phyloP scores from a whole-genome alignment of 2,113 vertebrate genomes.

The Nannospalax galili region DNA sequence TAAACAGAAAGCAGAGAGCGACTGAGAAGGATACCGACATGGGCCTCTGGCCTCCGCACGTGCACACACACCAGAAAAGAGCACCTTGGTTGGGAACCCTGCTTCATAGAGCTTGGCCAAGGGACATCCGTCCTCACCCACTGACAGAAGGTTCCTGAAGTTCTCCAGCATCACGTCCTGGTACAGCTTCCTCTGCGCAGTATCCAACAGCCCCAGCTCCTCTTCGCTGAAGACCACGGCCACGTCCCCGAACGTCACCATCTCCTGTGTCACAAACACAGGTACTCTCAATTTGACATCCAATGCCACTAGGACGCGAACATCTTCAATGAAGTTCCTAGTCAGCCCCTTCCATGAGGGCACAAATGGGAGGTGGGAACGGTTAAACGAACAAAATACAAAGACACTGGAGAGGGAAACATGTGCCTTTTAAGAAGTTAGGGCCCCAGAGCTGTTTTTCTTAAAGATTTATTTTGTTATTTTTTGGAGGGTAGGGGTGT shows the following conservation, averaged over 20 bases:
- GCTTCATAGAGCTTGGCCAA: neutral
- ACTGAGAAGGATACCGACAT: neutral
- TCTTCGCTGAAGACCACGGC: constrained; percentile 69
- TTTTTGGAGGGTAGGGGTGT: too few relatives aligned
- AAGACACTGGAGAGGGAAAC: neutral
- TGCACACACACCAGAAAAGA: too few relatives aligned
- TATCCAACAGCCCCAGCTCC: constrained; percentile 69
- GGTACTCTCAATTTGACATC: fast-evolving
- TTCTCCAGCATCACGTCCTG: constrained; percentile 77
- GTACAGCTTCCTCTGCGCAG: constrained; percentile 64
- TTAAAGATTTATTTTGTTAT: neutral
- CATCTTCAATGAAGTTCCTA: neutral
- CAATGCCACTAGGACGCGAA: neutral
- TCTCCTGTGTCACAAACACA: constrained; percentile 55
- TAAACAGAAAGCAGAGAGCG: neutral
- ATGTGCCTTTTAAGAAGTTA: neutral
- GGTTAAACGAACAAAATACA: neutral
- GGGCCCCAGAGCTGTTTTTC: neutral
- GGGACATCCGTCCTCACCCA: constrained; percentile 61
- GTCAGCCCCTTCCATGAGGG: neutral
- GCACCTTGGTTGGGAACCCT: too few relatives aligned
- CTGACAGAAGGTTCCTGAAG: constrained; percentile 68
- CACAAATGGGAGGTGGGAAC: too few relatives aligned
- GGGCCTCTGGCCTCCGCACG: too few relatives aligned
- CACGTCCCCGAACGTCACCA: constrained; percentile 66